These are phyloP conservation scores for Epistrophella euchroma DNA, from an alignment of 2,888 invertebrate genomes.

Conservation along the genomic window DNA sequence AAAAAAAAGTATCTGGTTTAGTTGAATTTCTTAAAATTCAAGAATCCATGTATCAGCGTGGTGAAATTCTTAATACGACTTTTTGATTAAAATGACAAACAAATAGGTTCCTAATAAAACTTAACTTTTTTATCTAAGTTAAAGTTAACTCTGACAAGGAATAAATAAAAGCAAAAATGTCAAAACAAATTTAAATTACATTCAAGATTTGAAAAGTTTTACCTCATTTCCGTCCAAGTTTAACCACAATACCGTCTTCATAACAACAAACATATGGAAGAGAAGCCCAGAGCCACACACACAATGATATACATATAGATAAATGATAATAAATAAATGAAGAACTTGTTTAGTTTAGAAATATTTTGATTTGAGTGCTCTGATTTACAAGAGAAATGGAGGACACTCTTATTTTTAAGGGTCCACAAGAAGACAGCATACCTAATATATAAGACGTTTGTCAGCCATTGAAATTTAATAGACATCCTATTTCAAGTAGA, in stretches of 20 bases:
- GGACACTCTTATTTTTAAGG: slow-evolving; percentile 59
- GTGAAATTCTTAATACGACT: neutral
- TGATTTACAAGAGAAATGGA: slow-evolving; percentile 35
- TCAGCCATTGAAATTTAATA: slow-evolving; percentile 26
- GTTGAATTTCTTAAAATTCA: no score
- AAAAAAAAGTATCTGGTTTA: no score
- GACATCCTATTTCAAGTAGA: slow-evolving; percentile 8
- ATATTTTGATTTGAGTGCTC: slow-evolving; percentile 33
- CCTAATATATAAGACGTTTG: neutral
- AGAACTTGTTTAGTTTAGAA: slow-evolving; percentile 23
- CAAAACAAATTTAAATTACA: slow-evolving; percentile 40
- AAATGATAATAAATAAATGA: slow-evolving; percentile 58
- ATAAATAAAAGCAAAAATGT: slow-evolving; percentile 6
- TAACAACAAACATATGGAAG: neutral
- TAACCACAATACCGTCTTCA: neutral
- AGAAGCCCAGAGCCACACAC: neutral
- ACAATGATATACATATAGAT: neutral
- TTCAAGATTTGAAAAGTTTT: slow-evolving; percentile 67
- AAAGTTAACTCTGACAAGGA: slow-evolving; percentile 8
- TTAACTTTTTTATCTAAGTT: neutral
- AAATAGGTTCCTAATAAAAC: slow-evolving; percentile 12
- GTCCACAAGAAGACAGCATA: slow-evolving; percentile 11
- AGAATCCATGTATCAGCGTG: neutral
- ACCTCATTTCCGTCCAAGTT: slow-evolving; percentile 3
- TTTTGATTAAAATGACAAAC: slow-evolving; percentile 21